A percentile compares a stretch with the other conserved stretches of the same genome.
phyloP scores from a whole-genome alignment of 2,113 vertebrate genomes.

The Pluvialis apricaria region DNA sequence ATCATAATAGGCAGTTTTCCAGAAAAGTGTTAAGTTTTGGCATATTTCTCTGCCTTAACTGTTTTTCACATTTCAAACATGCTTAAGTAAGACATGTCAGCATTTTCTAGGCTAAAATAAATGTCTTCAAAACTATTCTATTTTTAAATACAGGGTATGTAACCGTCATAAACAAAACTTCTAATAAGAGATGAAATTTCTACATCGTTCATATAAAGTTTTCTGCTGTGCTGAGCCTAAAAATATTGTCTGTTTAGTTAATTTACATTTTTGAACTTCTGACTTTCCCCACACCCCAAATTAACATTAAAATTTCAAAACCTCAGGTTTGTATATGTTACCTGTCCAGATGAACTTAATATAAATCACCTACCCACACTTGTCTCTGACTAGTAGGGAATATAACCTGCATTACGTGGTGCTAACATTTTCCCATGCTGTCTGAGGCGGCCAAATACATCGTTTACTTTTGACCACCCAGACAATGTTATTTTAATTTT shows the following conservation, averaged over 20 bases:
- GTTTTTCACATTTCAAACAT: background rate
- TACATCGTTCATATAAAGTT: background rate
- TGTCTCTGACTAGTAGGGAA: background rate
- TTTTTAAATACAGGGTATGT: background rate
- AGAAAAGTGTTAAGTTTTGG: background rate
- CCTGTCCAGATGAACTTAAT: background rate
- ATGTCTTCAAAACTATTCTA: background rate
- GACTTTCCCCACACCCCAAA: background rate
- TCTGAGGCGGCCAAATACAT: background rate
- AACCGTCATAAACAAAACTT: background rate
- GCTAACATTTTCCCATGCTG: background rate
- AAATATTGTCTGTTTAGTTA: background rate
- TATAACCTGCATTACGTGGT: background rate
- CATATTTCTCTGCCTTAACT: background rate
- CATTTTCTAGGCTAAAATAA: background rate
- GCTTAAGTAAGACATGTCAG: background rate
- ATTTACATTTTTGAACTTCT: background rate
- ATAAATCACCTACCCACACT: background rate
- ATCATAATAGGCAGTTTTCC: background rate
- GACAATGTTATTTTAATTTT: background rate
- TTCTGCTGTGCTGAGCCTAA: background rate
- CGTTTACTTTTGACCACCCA: background rate
- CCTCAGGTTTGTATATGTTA: background rate
- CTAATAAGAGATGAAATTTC: background rate
- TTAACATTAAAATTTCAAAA: background rate